A percentile compares a stretch with the other conserved stretches of the same genome.
Evolutionary conservation across 2,797 vertebrate species (phyloP).

Genomic region (Gorsachius magnificus): DNA sequence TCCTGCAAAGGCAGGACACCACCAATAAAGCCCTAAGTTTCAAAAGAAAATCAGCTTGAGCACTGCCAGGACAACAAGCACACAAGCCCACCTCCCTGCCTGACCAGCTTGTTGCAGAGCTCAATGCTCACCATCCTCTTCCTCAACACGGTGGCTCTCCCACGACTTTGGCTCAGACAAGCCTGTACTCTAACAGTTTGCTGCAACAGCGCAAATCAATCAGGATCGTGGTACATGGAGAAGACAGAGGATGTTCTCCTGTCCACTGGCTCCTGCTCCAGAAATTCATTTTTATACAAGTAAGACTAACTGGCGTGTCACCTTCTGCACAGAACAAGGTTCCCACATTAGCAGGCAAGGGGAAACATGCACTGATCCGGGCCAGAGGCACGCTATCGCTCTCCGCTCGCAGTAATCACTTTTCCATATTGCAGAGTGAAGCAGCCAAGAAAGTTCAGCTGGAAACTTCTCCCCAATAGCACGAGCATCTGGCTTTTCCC

Average conservation of each 20-base stretch:
- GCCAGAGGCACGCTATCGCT: not conserved
- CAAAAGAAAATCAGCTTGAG: not conserved
- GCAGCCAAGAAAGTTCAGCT: slow-evolving; percentile 13
- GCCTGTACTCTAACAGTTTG: not conserved
- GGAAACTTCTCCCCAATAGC: slow-evolving; percentile 18
- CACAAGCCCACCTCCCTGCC: not conserved
- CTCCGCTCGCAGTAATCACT: not conserved
- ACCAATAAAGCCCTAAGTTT: not conserved
- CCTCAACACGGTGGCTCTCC: not conserved
- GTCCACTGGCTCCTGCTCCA: not conserved
- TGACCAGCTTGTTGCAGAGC: not conserved
- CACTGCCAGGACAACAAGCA: not conserved
- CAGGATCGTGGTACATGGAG: rapidly evolving
- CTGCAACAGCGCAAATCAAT: not conserved
- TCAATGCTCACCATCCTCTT: not conserved
- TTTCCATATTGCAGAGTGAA: not conserved
- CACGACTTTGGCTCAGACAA: rapidly evolving
- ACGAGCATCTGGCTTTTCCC: not conserved
- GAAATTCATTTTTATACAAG: not conserved
- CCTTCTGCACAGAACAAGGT: not conserved
- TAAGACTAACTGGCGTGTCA: not conserved
- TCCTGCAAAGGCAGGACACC: not conserved
- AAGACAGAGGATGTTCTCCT: not conserved
- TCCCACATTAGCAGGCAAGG: not conserved
- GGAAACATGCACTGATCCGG: not conserved